Conservation (phyloP, 2,113 vertebrate species). For the Chunga burmeisteri region DNA sequence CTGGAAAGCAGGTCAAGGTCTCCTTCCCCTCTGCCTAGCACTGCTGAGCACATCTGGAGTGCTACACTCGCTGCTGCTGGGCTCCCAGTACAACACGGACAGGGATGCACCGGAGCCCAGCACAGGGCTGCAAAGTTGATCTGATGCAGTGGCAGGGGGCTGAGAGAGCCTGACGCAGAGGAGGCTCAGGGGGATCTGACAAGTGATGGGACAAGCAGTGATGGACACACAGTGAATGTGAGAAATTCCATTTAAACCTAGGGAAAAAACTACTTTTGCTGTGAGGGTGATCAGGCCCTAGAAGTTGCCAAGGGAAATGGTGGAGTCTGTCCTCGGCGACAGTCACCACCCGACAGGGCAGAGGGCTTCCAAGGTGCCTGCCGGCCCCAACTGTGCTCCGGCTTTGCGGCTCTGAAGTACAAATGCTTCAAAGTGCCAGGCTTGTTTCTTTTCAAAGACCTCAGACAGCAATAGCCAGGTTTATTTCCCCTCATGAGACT, state of each 20-base stretch:
- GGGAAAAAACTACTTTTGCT: too few relatives aligned
- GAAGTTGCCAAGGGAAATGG: not conserved
- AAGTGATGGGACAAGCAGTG: not conserved
- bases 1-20: too few relatives aligned
- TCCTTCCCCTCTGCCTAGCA: not conserved
- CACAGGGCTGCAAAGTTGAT: not conserved
- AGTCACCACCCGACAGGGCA: not conserved
- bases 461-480: too few relatives aligned
- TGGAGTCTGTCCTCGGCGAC: too few relatives aligned
- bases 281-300: not conserved
- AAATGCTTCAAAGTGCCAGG: too few relatives aligned
- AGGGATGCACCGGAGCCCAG: not conserved
- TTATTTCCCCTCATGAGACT: not conserved
- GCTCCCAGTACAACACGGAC: not conserved
- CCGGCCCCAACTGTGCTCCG: fast-evolving
- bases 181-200: too few relatives aligned
- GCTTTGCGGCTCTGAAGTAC: too few relatives aligned
- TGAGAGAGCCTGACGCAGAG: not conserved
- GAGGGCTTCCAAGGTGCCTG: too few relatives aligned
- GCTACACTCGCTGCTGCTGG: not conserved
- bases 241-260: not conserved
- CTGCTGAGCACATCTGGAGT: not conserved
- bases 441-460: not conserved
- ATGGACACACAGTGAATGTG: not conserved
- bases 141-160: fast-evolving